phyloP scores from a whole-genome alignment of 2,797 vertebrate species.

The Platyrinchus mystaceus region DNA sequence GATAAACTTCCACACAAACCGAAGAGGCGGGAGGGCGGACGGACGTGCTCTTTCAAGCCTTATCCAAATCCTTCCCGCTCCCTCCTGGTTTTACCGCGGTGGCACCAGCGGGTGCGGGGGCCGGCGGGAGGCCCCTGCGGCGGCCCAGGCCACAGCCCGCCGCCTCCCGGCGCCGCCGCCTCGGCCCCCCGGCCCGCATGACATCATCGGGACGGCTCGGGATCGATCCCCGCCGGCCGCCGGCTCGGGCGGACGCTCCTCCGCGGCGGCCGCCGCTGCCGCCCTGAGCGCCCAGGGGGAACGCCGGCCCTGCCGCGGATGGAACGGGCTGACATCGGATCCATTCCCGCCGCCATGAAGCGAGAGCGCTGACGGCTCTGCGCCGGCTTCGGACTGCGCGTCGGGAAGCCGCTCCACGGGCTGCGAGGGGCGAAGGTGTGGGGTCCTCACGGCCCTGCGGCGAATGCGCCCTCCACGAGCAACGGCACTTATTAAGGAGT shows the following conservation, averaged over 20 bases:
- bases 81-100: background rate
- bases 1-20: background rate
- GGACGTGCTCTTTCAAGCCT: background rate
- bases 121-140: background rate
- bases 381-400: background rate
- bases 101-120: background rate
- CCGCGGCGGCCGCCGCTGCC: background rate
- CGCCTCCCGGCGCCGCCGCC: background rate
- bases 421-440: background rate
- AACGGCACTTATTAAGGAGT: background rate
- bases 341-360: background rate
- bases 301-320: background rate
- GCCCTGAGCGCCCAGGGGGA: background rate
- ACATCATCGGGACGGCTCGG: slow-evolving; percentile 9
- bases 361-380: background rate
- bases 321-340: background rate
- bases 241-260: background rate
- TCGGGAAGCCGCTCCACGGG: background rate
- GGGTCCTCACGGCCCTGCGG: background rate
- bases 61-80: background rate
- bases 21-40: background rate
- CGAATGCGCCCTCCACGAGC: background rate
- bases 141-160: background rate
- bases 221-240: background rate
- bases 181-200: background rate